Evolutionary conservation across 2,113 vertebrate species (phyloP), one percentile per base, ranked within the genome.

Genomic region (Tupaia chinensis): DNA sequence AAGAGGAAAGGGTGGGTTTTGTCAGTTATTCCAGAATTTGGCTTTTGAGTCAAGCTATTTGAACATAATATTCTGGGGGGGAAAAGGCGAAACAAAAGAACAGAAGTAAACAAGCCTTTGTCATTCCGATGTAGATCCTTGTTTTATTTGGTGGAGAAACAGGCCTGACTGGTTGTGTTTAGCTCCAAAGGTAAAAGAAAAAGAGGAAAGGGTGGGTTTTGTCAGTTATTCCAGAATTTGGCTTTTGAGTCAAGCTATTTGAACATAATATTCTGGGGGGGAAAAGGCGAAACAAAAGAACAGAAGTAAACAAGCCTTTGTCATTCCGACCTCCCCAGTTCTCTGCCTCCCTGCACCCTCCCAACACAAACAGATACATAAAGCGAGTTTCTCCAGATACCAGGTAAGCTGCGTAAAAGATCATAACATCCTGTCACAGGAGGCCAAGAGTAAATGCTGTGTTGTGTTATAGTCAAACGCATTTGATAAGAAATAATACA

Each of bases 401-500:
- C 68, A 93, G 58, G 15, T 93, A 96, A 89, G 16, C 76, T 87
- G 22, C 7, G 3, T 80, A 92, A 89, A 95, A 91, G 76, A 92
- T 83, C 80, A 89, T 93, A 91, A 93, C 91, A 34, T 69, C 92
- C 76, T 80, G 60, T 92, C 87, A 95, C 87, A 65, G 60, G 73
- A 53, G 60, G 61, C 70, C 22, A 56, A 87, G 17, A 34, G 56
- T 94, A 95, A 97, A 93, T 15, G 34, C 53, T 94, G 23, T 56
- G 56, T 10, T 89, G 27, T 32, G 32, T 74, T 87, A 10, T 83
- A 93, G 65, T 95, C n/a, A 95, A 93, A 96, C 22, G 53, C 14
- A 95, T 92, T 91, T 93, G 87, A 92, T 95, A 96, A 97, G 74
- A 97, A 96, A 94, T 94, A 95, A 92, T 79, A 23, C 84, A 95